Percentiles rank a stretch among this genome's conserved stretches.
These are phyloP conservation scores for Morone chrysops DNA, from an alignment of 2,113 vertebrate species.

Conservation along the genomic window DNA sequence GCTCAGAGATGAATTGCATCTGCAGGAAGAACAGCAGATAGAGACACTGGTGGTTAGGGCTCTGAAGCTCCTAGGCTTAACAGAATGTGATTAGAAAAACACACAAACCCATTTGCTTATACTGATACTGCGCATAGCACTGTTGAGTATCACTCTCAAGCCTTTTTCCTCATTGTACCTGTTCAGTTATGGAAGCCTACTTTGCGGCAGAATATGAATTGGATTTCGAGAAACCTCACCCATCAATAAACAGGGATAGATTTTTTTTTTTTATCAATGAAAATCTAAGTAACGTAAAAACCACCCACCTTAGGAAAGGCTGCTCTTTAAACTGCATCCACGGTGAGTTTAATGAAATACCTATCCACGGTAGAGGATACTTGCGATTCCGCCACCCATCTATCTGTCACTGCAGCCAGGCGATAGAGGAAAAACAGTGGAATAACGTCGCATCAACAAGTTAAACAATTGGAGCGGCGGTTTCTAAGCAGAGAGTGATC, in stretches of 20 bases:
- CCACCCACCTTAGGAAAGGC: conserved; percentile 71
- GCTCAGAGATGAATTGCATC: conserved; percentile 75
- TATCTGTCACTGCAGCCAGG: conserved; percentile 69
- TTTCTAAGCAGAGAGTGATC: conserved; percentile 55
- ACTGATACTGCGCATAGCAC: conserved; percentile 63
- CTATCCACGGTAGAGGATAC: conserved; percentile 62
- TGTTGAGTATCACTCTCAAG: conserved; percentile 56
- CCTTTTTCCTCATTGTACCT: conserved; percentile 51
- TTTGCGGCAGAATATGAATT: conserved; percentile 78
- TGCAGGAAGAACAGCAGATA: conserved; percentile 70
- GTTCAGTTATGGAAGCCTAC: conserved; percentile 62
- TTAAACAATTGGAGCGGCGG: conserved; percentile 76
- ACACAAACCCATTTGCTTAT: conserved; percentile 56
- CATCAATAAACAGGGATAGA: conserved; percentile 28
- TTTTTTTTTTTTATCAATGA: conserved; percentile 10
- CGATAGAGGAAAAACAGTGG: conserved; percentile 41
- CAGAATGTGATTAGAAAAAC: conserved; percentile 49
- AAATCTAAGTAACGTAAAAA: conserved; percentile 39
- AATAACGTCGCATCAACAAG: conserved; percentile 82
- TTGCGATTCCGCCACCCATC: conserved; percentile 73
- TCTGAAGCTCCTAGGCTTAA: conserved; percentile 13
- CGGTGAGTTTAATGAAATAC: conserved; percentile 51
- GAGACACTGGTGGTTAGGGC: conserved; percentile 54
- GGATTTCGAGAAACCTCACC: conserved; percentile 47
- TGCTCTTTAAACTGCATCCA: conserved; percentile 72